Base-by-base conservation (phyloP, 2,797 vertebrate genomes). In the Melanotaenia pygmaea region DNA sequence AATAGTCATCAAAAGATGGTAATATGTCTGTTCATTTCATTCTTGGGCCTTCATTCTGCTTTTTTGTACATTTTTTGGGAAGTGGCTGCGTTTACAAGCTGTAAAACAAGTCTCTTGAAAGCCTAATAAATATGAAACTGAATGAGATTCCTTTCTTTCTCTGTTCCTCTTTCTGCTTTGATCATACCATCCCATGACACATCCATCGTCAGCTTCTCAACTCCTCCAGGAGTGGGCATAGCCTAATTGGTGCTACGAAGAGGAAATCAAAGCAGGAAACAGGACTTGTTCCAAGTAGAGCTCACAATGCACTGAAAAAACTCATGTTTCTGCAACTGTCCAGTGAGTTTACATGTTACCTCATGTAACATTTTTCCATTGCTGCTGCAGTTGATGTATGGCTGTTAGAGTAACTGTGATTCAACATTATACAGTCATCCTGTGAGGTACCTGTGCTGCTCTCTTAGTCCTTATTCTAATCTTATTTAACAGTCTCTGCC, bases 401-500 rank as follows among this genome's bases (percentile, higher is more conserved):
- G 82, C 81, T 82, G 82, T 83, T 88, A 85, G 75, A 84, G 76
- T 74, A 77, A 83, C 84, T 81, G 88, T 86, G 84, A 81, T 88
- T 88, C 57, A 67, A 88, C 82, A 86, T 88, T 82, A 89, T 89
- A 83, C 80, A 91, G 86, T 82, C 86, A 72, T 90, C 80, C 88
- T 91, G 83, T 86, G 90, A 88, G 88, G 87, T 90, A 91, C 87
- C 91, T 91, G 89, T 83, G 87, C 88, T 90, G 87, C 89, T 92
- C 87, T 91, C 86, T 84, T 86, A 90, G 87, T 92, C 91, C 86
- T 94, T 94, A 95, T 95, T 96, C 93, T 95, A 95, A 95, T 96
- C 94, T 95, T 95, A 96, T 95, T 96, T 95, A 95, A 95, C 94
- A 95, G 94, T 94, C 92, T 94, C 93, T 94, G 93, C 92, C 94